Conservation (phyloP, 2,113 vertebrate genomes). For the Lontra canadensis region DNA sequence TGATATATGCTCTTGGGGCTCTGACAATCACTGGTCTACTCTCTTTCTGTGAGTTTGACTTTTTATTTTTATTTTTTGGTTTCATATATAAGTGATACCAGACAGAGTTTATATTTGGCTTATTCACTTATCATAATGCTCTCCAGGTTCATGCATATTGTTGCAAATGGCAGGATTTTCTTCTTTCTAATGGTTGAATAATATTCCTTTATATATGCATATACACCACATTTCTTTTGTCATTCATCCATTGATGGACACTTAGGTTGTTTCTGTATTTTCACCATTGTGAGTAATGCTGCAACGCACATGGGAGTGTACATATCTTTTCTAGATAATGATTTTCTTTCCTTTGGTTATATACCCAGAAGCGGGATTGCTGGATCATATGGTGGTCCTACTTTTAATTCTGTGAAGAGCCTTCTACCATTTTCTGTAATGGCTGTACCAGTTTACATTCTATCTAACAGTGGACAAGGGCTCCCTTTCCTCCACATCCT, state of each 20-base stretch:
- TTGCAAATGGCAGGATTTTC: not conserved
- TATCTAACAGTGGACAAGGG: not conserved
- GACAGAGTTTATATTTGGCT: not conserved
- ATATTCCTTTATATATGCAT: not conserved
- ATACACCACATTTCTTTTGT: not conserved
- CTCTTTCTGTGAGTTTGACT: not conserved
- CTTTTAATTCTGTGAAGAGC: not conserved
- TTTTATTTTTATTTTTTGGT: not conserved
- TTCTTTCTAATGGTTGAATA: not conserved
- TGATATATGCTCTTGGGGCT: not conserved
- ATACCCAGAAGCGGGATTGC: not conserved
- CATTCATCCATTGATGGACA: not conserved
- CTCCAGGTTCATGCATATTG: not conserved
- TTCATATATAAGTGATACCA: not conserved
- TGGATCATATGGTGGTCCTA: not conserved
- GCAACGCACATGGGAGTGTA: not conserved
- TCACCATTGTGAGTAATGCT: not conserved
- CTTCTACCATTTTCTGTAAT: not conserved
- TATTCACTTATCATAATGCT: not conserved
- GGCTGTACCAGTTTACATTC: not conserved
- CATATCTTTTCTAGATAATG: not conserved
- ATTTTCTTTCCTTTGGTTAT: not conserved
- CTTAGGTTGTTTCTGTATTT: not conserved
- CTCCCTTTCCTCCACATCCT: not conserved
- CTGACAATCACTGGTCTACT: not conserved